Evolutionary conservation across 2,113 vertebrate species (phyloP).

Genomic region (Sialia sialis): DNA sequence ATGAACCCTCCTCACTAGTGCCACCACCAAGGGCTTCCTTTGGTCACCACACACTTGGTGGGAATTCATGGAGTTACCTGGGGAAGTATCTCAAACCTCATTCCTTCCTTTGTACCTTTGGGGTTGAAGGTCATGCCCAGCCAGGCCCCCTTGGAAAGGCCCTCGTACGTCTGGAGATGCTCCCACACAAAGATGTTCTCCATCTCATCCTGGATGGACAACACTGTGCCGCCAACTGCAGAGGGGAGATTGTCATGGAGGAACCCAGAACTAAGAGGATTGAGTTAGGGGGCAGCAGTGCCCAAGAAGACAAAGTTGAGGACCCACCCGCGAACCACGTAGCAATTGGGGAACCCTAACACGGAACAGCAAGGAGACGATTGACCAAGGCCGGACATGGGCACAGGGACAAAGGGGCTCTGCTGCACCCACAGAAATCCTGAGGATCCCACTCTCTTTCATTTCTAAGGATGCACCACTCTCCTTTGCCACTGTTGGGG

Average conservation of each 20-base stretch:
- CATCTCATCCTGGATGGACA: constrained; percentile 90
- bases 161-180: constrained; percentile 86
- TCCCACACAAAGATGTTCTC: constrained; percentile 96
- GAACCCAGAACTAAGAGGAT: neutral
- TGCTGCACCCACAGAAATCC: neutral
- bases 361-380: accelerated
- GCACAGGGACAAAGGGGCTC: neutral
- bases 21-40: neutral
- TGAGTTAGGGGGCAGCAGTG: neutral
- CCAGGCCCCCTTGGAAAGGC: constrained; percentile 88
- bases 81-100: neutral
- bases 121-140: constrained; percentile 89
- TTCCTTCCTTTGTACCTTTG: constrained; percentile 77
- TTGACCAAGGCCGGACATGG: neutral
- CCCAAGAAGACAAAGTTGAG: neutral
- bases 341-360: neutral
- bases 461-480: neutral
- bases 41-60: neutral
- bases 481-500: neutral
- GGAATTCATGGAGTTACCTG: neutral
- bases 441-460: neutral
- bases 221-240: constrained; percentile 84
- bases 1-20: neutral
- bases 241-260: neutral
- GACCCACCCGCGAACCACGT: accelerated